phyloP scores from a whole-genome alignment of 2,797 vertebrate genomes.

The Pseudochirops corinnae region DNA sequence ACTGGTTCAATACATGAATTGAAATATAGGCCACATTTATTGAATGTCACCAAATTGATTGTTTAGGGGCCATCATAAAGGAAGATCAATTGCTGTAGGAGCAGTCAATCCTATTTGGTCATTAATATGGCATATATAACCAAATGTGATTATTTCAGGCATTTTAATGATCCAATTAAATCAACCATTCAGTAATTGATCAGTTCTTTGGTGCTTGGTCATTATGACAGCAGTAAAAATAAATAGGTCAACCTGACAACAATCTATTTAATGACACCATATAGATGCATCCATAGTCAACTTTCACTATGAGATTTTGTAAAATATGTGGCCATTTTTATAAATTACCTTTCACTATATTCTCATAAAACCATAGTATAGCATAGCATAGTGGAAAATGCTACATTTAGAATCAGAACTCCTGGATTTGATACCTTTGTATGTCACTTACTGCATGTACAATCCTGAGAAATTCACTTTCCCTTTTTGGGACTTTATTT shows the following conservation, averaged over 20 bases:
- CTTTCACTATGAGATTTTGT: neutral
- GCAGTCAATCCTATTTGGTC: fast-evolving
- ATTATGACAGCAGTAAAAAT: neutral
- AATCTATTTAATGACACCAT: neutral
- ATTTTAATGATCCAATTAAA: neutral
- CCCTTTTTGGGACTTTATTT: neutral
- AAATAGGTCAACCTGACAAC: neutral
- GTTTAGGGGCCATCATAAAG: neutral
- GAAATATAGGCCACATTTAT: neutral
- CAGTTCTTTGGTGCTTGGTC: neutral
- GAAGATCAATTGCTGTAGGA: neutral
- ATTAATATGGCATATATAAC: neutral
- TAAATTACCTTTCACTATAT: neutral
- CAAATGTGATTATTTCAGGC: neutral
- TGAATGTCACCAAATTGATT: neutral
- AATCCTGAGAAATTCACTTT: neutral
- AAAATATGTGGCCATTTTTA: neutral
- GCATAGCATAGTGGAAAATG: neutral
- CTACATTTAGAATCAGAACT: neutral
- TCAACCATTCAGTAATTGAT: neutral
- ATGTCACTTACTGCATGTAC: neutral
- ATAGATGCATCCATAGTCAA: neutral
- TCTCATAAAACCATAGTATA: neutral
- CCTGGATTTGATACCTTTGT: neutral
- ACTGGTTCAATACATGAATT: neutral